phyloP scores from a whole-genome alignment of 2,797 vertebrate genomes.

The Sebastes iracundus region DNA sequence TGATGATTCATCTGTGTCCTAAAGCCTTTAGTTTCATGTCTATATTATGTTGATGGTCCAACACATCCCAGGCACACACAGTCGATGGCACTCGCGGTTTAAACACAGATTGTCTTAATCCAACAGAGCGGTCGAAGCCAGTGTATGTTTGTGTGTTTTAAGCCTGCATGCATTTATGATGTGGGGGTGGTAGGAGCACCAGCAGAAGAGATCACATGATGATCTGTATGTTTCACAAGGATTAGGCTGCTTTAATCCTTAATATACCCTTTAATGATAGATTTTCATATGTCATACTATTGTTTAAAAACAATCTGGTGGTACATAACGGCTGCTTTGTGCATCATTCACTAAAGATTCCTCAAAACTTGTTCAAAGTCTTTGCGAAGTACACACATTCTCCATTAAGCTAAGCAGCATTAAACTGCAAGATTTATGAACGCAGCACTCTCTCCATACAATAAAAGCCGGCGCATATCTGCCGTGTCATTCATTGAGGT shows the following conservation, averaged over 20 bases:
- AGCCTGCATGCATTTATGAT: constrained; percentile 17
- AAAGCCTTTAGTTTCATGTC: not conserved
- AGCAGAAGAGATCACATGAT: constrained; percentile 38
- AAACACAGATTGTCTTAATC: constrained; percentile 61
- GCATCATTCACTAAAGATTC: not conserved
- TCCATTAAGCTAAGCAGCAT: constrained; percentile 1
- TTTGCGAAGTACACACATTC: not conserved
- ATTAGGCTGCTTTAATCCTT: constrained; percentile 52
- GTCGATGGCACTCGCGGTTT: constrained; percentile 18
- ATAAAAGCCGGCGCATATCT: not conserved
- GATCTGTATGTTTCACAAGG: constrained; percentile 48
- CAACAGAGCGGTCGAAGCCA: constrained; percentile 1
- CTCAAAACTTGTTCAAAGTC: not conserved
- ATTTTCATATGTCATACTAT: not conserved
- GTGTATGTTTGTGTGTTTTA: constrained; percentile 21
- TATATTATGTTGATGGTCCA: not conserved
- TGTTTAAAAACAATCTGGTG: not conserved
- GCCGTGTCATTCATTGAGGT: not conserved
- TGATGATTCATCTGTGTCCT: not conserved
- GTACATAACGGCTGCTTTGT: not conserved
- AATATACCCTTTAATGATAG: constrained; percentile 6
- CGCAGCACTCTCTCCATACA: not conserved
- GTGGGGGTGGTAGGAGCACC: constrained; percentile 10
- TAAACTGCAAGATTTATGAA: constrained; percentile 9
- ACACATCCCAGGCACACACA: not conserved